Conservation (phyloP, 2,113 vertebrate genomes). For the Hippolais icterina region DNA sequence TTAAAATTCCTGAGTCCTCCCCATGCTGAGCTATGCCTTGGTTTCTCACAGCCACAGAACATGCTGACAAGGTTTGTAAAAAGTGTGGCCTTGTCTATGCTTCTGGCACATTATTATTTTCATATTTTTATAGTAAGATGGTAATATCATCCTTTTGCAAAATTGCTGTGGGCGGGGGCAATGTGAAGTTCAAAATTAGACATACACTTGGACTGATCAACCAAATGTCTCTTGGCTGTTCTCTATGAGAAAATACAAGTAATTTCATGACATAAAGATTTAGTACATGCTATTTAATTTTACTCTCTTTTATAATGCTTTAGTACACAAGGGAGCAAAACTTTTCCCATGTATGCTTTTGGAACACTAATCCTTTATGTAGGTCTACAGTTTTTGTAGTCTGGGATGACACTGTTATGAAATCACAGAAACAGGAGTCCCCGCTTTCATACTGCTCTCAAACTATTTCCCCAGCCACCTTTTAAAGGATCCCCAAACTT, state of each 20-base stretch:
- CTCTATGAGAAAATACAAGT: not conserved
- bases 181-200: not conserved
- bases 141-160: not conserved
- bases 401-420: not conserved
- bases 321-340: not conserved
- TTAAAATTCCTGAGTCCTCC: not conserved
- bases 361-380: not conserved
- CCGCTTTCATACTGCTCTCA: not conserved
- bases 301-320: not conserved
- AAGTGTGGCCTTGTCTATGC: not conserved
- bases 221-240: not conserved
- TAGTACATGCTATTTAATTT: not conserved
- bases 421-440: not conserved
- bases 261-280: not conserved
- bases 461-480: not conserved
- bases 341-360: not conserved
- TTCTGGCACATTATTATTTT: not conserved
- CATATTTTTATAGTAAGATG: not conserved
- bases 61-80: not conserved
- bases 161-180: rapidly evolving
- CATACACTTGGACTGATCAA: not conserved
- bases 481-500: not conserved
- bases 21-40: not conserved
- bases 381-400: not conserved
- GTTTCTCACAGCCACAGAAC: not conserved